These are phyloP conservation scores for Cepaea nemoralis DNA, from an alignment of 1,140 invertebrate genomes.

Conservation along the genomic window DNA sequence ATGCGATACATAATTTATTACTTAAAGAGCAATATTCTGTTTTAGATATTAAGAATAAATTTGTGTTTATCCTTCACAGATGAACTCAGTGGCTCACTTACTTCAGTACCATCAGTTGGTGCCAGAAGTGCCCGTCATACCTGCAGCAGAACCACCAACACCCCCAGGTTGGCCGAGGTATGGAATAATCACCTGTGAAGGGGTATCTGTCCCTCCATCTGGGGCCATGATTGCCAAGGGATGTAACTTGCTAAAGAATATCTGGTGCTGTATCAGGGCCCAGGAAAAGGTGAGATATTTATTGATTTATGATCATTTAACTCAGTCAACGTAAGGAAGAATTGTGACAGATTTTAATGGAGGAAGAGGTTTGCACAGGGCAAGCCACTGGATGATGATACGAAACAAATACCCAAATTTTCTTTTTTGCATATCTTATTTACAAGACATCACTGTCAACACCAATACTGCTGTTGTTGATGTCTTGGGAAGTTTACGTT, in stretches of 20 bases:
- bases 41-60: neutral
- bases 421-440: too few species aligned
- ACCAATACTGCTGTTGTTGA: too few species aligned
- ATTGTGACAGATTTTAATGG: too few species aligned
- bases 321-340: too few species aligned
- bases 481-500: too few species aligned
- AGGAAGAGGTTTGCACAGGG: too few species aligned
- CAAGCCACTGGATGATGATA: too few species aligned
- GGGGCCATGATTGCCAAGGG: conserved; percentile 40
- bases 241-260: conserved; percentile 44
- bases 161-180: conserved; percentile 51
- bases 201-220: conserved; percentile 44
- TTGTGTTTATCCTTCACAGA: conserved; percentile 42
- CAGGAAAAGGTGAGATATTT: conserved; percentile 51
- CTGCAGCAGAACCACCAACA: conserved; percentile 34
- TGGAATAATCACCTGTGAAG: conserved; percentile 56
- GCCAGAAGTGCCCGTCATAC: conserved; percentile 43
- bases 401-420: too few species aligned
- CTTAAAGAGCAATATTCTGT: too few species aligned
- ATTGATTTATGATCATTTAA: too few species aligned
- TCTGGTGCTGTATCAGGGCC: conserved; percentile 55
- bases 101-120: conserved; percentile 52
- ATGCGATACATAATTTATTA: too few species aligned
- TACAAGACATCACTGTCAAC: too few species aligned
- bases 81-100: conserved; percentile 50